Percentiles rank a stretch among this genome's conserved stretches.
These are phyloP conservation scores for Drosophila mauritiana DNA, from an alignment of 1,140 invertebrate species.

Conservation along the genomic window DNA sequence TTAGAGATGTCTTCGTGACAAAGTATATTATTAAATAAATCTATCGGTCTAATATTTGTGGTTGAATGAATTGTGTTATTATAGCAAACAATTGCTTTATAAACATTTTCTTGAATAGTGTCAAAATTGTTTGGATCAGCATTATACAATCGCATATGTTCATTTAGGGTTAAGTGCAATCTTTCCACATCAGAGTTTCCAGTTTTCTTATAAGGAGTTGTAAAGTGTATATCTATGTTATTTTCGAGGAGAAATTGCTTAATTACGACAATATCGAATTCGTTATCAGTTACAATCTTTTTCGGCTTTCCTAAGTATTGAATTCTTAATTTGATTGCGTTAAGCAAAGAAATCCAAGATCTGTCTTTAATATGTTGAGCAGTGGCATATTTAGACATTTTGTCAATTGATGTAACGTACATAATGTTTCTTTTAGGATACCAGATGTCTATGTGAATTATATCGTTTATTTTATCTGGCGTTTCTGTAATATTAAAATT, in stretches of 20 bases:
- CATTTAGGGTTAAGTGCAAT: slow-evolving; percentile 8
- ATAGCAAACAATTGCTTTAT: slow-evolving; percentile 1
- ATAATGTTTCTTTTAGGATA: slow-evolving; percentile 1
- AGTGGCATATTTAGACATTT: slow-evolving; percentile 2
- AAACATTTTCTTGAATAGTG: slow-evolving; percentile 9
- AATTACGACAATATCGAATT: background rate
- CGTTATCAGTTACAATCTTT: slow-evolving; percentile 3
- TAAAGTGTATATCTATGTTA: background rate
- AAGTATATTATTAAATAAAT: background rate
- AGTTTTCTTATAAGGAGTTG: slow-evolving; percentile 5
- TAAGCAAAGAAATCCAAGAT: slow-evolving; percentile 2
- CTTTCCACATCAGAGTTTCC: slow-evolving; percentile 1
- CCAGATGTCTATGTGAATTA: slow-evolving; percentile 12
- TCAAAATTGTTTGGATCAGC: slow-evolving; percentile 5
- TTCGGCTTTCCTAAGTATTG: slow-evolving; percentile 16
- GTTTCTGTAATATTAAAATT: slow-evolving; percentile 16
- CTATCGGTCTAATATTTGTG: background rate
- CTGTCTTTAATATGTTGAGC: slow-evolving; percentile 4
- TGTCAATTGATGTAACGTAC: slow-evolving; percentile 4
- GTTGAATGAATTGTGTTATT: slow-evolving; percentile 7
- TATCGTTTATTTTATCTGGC: slow-evolving; percentile 11
- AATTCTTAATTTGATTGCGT: background rate
- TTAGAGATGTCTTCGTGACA: background rate
- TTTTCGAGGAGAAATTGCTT: slow-evolving; percentile 1
- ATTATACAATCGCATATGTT: slow-evolving; percentile 1